Evolutionary conservation across 2,888 invertebrate genomes (phyloP).

Genomic region (Hypolimnas misippus): DNA sequence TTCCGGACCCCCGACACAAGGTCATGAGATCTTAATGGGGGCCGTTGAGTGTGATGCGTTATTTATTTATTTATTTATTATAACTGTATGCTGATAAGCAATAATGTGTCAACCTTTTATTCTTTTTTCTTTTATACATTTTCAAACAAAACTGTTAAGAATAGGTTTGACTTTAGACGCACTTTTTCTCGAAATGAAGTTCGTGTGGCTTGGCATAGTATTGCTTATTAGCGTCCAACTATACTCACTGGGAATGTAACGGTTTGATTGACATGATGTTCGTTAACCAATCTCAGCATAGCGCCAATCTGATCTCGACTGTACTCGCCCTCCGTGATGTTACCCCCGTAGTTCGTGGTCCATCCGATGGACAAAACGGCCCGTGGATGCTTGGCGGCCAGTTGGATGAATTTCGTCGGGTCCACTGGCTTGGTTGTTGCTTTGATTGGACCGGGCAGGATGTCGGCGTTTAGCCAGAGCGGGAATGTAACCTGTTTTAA

Average conservation of each 20-base stretch:
- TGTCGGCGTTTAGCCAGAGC: slow-evolving; percentile 95
- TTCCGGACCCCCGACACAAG: no score
- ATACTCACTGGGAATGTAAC: slow-evolving; percentile 90
- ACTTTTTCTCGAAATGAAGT: no score
- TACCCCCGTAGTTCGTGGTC: slow-evolving; percentile 88
- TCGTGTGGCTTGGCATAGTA: no score
- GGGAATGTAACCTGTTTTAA: slow-evolving; percentile 86
- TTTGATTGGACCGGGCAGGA: slow-evolving; percentile 89
- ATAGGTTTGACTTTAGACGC: no score
- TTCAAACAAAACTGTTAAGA: no score
- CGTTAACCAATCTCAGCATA: slow-evolving; percentile 86
- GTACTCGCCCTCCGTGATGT: slow-evolving; percentile 84
- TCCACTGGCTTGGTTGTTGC: slow-evolving; percentile 85
- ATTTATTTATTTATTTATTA: no score
- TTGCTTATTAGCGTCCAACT: no score
- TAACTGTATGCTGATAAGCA: no score
- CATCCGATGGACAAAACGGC: slow-evolving; percentile 92
- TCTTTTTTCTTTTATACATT: no score
- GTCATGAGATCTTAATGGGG: no score
- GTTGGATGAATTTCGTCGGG: slow-evolving; percentile 85
- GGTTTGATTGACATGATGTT: slow-evolving; percentile 84
- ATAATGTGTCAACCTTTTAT: no score
- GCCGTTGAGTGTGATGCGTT: no score
- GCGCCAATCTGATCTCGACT: slow-evolving; percentile 85
- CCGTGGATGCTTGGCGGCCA: slow-evolving; percentile 84